A percentile compares a stretch with the other conserved stretches of the same genome.
These are phyloP conservation scores for Campoletis raptor DNA, from an alignment of 2,888 invertebrate genomes.

Conservation along the genomic window DNA sequence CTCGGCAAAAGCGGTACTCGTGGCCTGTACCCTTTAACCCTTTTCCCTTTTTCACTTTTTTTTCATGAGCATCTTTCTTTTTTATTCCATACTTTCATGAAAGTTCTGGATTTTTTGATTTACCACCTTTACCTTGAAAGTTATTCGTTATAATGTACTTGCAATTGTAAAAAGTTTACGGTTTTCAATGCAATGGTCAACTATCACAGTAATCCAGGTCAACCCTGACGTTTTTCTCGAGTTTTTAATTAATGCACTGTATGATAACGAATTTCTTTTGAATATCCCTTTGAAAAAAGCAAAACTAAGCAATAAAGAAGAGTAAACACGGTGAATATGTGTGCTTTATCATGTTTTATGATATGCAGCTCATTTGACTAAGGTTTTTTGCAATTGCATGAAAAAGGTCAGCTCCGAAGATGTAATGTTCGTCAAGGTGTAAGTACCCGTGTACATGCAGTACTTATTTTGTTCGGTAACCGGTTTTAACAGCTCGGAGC, in stretches of 20 bases:
- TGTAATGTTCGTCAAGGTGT: slow-evolving; percentile 1
- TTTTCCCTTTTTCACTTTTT: background rate
- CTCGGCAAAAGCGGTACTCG: background rate
- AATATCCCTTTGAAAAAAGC: background rate
- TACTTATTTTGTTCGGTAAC: slow-evolving; percentile 41
- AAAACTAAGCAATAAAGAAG: background rate
- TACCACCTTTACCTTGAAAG: background rate
- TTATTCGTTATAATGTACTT: background rate
- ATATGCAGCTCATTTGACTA: background rate
- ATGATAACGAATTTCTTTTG: background rate
- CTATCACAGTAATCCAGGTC: background rate
- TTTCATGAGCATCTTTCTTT: background rate
- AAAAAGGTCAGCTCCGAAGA: background rate
- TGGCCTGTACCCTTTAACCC: background rate
- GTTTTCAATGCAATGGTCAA: background rate
- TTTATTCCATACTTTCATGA: background rate
- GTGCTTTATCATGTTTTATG: background rate
- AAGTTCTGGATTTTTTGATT: background rate
- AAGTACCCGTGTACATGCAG: background rate
- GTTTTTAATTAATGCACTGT: background rate
- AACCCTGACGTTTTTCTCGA: background rate
- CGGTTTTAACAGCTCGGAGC: slow-evolving; percentile 64
- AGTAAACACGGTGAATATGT: background rate
- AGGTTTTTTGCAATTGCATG: background rate
- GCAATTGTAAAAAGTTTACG: background rate